Evolutionary conservation across 2,888 invertebrate genomes (phyloP), one percentile per base, ranked within the genome.

Genomic region (Doris montereyensis): DNA sequence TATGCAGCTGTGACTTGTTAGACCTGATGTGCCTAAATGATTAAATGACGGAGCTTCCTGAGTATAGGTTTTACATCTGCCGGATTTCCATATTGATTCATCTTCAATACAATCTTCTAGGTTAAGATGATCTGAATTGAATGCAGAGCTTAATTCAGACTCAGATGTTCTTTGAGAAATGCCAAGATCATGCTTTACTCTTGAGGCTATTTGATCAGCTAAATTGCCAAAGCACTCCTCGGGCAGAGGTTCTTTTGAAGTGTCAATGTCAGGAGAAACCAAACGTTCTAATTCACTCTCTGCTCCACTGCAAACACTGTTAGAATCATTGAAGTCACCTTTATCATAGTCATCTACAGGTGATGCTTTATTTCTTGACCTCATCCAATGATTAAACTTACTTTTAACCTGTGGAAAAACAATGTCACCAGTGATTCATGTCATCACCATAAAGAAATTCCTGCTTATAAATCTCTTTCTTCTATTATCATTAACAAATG

Each of bases 171-270:
- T 71, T 8, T 41, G 52, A 1, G 30, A 34, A 10, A 82, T 13
- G 35, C 80, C 78, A 10, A 82, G 30, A 32, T 79, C 77, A n/a
- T 80, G 32, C 70, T 80, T 82, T 21, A 82, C 80, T 32, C 26
- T 75, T n/a, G 28, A 10, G 4, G 77, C 82, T 26, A 80, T 82
- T 62, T 77, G 78, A 28, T 82, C 75, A 3, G 82, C 80, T 52
- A 82, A 26, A 21, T 68, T n/a, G n/a, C 62, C 79, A 80, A 80
- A 82, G 17, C 78, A 67, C 41, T 70, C 77, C 26, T 80, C 78
- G 10, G 78, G 58, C 10, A 80, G 73, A 65, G 82, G 80, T 26
- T 72, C 71, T 24, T 26, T 28, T 3, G 21, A 4, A 34, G 68
- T 4, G 17, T 32, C 24, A 0, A 32, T 34, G 1, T 79, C 79